phyloP scores from a whole-genome alignment of 2,888 invertebrate species.

The Tridacna crocea region DNA sequence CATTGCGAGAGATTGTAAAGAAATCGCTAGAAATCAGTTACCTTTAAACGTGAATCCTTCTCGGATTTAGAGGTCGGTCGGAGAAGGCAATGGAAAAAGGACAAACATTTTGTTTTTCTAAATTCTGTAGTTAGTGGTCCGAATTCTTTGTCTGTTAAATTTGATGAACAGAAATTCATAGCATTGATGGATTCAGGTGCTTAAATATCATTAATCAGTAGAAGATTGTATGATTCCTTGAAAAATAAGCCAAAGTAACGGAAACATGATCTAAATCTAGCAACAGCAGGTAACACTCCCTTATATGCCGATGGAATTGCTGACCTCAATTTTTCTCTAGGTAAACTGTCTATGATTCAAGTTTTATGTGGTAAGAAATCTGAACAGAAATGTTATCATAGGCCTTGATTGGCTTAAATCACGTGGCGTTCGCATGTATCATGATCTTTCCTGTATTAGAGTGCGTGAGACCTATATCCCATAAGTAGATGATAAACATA shows the following conservation, averaged over 20 bases:
- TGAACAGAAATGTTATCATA: slow-evolving; percentile 43
- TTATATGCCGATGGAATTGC: slow-evolving; percentile 21
- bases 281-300: background rate
- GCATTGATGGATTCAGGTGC: slow-evolving; percentile 38
- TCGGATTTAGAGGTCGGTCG: too few species aligned
- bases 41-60: background rate
- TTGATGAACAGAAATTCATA: slow-evolving; percentile 27
- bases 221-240: slow-evolving; percentile 1
- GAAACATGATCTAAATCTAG: background rate
- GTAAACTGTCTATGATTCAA: slow-evolving; percentile 18
- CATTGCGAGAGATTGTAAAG: slow-evolving; percentile 10
- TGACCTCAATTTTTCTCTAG: slow-evolving; percentile 14
- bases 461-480: slow-evolving; percentile 8
- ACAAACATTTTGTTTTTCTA: background rate
- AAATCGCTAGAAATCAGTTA: background rate
- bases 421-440: slow-evolving; percentile 39
- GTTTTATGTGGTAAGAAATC: slow-evolving; percentile 14
- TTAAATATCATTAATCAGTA: slow-evolving; percentile 34
- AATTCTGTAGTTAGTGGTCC: background rate
- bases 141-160: background rate
- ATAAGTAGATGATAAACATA: background rate
- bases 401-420: slow-evolving; percentile 29
- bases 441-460: slow-evolving; percentile 33
- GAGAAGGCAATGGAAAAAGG: too few species aligned
- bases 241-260: slow-evolving; percentile 13